Base-by-base conservation (phyloP, 2,888 invertebrate species). In the Dendrolimus houi region DNA sequence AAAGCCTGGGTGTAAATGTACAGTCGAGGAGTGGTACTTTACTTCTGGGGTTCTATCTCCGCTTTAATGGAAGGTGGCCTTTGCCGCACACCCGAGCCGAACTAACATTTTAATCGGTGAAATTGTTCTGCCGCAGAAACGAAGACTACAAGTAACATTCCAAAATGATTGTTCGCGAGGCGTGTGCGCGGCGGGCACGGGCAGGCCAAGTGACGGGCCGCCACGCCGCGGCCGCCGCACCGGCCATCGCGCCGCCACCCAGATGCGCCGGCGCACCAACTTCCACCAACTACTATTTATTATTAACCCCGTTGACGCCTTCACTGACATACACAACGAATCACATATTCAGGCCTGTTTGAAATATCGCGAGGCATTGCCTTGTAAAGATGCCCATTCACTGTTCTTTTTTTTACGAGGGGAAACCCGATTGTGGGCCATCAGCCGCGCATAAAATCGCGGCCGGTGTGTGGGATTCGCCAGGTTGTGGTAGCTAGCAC, bases 71-170 rank as follows among this genome's bases (percentile, higher is more conserved):
- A 47, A 47, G 7, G 10, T 47, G 47, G 47, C 47, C 47, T 47
- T 9, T 10, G 47, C 47, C 42, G 42, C 42, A 42, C 42, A 42
- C 42, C 10, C 42, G 42, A 42, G 55, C 42, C 40, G 68, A 72
- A 79, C 78, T 80, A 79, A 81, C 78, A 79, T 83, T 75, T 79
- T 83, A 80, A 83, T 74, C 62, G 64, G 72, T 70, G 69, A 77
- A 79, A 80, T 79, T 81, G 75, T 85, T 87, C 87, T 88, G 85
- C 85, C 73, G 74, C 88, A 87, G 88, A 88, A 77, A 85, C 83
- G 86, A 88, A 88, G 88, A 87, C 86, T 63, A 70, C 87, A 72
- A 80, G 84, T 86, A 88, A 86, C 85, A 87, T 88, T 86, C 87
- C 87, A 83, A 87, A 88, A 87, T 87, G 87, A 87, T 85, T 74